A percentile compares a stretch with the other conserved stretches of the same genome.
These are phyloP conservation scores for Pseudorectes ferrugineus DNA, from an alignment of 2,113 vertebrate genomes.

Conservation along the genomic window DNA sequence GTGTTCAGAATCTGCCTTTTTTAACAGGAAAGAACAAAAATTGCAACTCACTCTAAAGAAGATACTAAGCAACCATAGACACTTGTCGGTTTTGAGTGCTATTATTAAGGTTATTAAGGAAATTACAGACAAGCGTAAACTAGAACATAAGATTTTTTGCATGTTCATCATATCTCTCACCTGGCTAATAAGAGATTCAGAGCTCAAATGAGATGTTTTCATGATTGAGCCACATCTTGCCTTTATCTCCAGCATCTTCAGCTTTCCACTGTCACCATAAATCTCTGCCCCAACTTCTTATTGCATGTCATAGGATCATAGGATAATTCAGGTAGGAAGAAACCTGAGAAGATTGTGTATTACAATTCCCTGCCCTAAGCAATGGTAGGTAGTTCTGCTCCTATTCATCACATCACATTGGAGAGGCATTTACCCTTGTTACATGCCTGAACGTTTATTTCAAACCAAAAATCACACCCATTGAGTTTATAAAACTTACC, in stretches of 20 bases:
- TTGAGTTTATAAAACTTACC: not conserved
- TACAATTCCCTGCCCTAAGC: not conserved
- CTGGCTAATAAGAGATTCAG: not conserved
- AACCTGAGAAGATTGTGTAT: not conserved
- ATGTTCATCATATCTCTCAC: not conserved
- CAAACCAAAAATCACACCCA: not conserved
- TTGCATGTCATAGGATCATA: not conserved
- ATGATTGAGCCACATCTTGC: not conserved
- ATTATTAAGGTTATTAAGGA: not conserved
- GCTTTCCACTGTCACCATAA: not conserved
- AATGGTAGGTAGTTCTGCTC: not conserved
- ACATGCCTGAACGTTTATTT: not conserved
- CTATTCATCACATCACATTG: not conserved
- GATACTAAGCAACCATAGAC: not conserved
- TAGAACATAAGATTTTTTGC: not conserved
- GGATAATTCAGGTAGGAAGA: not conserved
- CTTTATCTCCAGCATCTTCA: not conserved
- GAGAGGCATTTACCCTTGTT: not conserved
- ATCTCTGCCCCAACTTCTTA: not conserved
- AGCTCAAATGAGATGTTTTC: not conserved
- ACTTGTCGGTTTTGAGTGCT: not conserved
- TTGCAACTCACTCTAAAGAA: not conserved
- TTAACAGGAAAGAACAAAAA: not conserved
- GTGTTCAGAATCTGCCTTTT: not conserved
- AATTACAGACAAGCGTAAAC: not conserved